Evolutionary conservation across 1,140 invertebrate species (phyloP), one percentile per base, ranked within the genome.

Genomic region (Campoletis sonorensis): DNA sequence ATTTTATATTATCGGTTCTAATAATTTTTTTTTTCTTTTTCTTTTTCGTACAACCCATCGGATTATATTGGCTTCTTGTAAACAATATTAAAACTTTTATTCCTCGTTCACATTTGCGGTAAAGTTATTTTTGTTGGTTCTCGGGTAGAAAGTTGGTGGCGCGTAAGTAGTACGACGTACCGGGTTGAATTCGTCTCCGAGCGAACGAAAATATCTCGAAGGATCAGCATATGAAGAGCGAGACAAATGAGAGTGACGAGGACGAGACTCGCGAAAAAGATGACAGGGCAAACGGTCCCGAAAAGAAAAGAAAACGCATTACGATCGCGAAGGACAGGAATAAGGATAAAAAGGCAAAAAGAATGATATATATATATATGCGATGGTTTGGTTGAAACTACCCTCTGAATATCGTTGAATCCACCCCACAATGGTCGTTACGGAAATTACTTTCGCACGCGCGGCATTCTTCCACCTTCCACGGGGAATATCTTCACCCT

Each of bases 401-500:
- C 75, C 72, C 79, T 81, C 72, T 27, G 73, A 81, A 73, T 75
- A 75, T 81, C 49, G 71, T 75, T 81, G 45, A 54, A 81, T 70
- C 58, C 54, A 70, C 75, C 75, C 80, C 75, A 81, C 72, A 81
- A 81, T 81, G 70, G 80, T 76, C 80, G 72, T 81, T 81, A 81
- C 80, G 58, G 58, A 81, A 81, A 81, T 81, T 75, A 81, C 80
- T 77, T 81, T 77, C 80, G 75, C 75, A 73, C 73, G 72, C 67
- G 76, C 76, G 21, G 33, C 76, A 78, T 78, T 78, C 58, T 78
- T 78, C 76, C 58, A 33, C 37, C 58, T 78, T 78, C 76, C 58
- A 33, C 37, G 27, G 30, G 61, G 54, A 70, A 78, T 78, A 78
- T 78, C 76, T 67, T 78, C 58, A 78, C 76, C 61, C 61, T 78